Percentiles rank a stretch among this genome's conserved stretches.
These are phyloP conservation scores for Aix galericulata DNA, from an alignment of 2,113 vertebrate genomes.

Conservation along the genomic window DNA sequence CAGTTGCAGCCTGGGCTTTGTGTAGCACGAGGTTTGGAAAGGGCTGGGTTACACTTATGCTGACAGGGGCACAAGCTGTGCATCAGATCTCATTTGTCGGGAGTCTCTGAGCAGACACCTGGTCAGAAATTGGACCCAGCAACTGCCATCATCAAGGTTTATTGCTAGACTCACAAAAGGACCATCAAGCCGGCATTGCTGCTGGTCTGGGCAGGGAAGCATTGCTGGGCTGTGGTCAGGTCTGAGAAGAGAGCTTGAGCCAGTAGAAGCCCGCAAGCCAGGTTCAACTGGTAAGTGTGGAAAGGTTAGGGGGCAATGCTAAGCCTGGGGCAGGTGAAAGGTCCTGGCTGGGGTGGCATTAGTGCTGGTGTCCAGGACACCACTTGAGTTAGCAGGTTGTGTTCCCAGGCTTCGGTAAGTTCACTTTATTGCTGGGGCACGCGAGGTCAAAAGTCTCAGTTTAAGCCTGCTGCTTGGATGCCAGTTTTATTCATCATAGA, in stretches of 20 bases:
- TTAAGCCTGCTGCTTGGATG: neutral
- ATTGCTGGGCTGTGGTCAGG: neutral
- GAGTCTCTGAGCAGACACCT: neutral
- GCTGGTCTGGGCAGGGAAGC: neutral
- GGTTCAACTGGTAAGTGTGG: neutral
- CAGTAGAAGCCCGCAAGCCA: neutral
- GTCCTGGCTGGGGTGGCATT: neutral
- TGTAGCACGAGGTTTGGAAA: neutral
- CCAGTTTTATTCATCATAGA: neutral
- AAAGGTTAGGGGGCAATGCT: neutral
- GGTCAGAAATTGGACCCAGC: neutral
- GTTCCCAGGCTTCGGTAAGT: neutral
- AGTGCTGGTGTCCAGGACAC: neutral
- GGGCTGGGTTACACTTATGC: neutral
- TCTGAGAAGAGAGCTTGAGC: neutral
- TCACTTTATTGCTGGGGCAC: neutral
- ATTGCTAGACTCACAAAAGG: neutral
- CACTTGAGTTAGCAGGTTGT: neutral
- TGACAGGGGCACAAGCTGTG: neutral
- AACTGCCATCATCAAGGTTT: neutral
- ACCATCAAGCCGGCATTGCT: neutral
- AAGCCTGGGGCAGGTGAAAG: neutral
- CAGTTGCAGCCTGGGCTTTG: neutral
- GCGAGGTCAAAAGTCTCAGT: neutral
- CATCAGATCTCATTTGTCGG: neutral